phyloP scores from a whole-genome alignment of 2,113 vertebrate species.

The Hippopotamus amphibius region DNA sequence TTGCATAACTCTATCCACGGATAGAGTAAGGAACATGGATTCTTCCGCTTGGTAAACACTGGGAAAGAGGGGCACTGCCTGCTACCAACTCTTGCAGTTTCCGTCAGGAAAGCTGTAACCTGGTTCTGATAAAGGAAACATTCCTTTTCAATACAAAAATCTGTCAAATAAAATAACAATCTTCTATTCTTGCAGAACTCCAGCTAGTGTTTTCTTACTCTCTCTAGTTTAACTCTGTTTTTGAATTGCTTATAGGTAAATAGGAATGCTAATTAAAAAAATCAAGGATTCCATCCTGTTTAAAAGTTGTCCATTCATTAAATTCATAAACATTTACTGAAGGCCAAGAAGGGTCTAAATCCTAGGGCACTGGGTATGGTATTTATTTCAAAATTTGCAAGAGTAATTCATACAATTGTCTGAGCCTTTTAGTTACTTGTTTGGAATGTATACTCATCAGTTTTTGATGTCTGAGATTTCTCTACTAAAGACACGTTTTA shows the following conservation, averaged over 20 bases:
- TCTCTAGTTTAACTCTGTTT: neutral
- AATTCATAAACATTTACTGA: neutral
- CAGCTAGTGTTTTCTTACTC: neutral
- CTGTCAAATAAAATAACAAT: neutral
- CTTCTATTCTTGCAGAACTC: neutral
- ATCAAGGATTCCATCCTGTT: neutral
- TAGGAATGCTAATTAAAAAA: neutral
- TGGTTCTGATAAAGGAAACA: neutral
- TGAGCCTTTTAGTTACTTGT: neutral
- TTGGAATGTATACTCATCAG: neutral
- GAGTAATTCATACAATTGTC: neutral
- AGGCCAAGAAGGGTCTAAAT: neutral
- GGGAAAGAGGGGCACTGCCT: neutral
- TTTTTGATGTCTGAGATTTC: neutral
- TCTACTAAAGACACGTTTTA: constrained; percentile 11
- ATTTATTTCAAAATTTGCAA: neutral
- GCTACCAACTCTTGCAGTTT: neutral
- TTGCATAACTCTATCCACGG: neutral
- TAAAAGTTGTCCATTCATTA: neutral
- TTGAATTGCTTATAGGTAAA: neutral
- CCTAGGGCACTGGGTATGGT: neutral
- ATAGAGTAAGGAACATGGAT: neutral
- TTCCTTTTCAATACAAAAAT: constrained; percentile 22
- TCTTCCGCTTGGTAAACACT: neutral
- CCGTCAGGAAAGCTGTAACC: neutral